phyloP scores from a whole-genome alignment of 2,888 invertebrate genomes.

The Eurytoma adleriae region DNA sequence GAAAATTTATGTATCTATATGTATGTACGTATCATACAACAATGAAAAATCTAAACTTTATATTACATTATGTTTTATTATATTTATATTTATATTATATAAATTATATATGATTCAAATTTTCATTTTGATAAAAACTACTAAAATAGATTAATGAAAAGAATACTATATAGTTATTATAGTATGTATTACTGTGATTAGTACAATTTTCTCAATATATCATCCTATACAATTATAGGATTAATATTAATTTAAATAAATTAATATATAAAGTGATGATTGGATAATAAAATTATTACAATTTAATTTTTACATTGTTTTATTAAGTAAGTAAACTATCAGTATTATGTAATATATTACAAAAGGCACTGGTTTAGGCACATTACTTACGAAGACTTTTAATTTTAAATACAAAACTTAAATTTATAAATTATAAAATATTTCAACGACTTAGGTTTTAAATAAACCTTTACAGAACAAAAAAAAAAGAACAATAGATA shows the following conservation, averaged over 20 bases:
- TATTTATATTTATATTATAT: neutral
- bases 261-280: neutral
- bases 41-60: neutral
- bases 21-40: no score
- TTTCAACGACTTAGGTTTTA: conserved; percentile 31
- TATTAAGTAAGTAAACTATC: conserved; percentile 27
- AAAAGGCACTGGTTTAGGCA: conserved; percentile 47
- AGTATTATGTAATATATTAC: neutral
- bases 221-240: no score
- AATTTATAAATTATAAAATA: conserved; percentile 45
- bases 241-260: no score
- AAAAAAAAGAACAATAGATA: conserved; percentile 50
- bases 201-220: no score
- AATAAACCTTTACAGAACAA: conserved; percentile 41
- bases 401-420: conserved; percentile 28
- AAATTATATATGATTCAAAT: neutral
- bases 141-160: neutral
- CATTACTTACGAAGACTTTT: conserved; percentile 22
- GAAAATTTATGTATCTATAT: no score
- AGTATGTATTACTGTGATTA: no score
- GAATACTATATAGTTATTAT: no score
- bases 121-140: neutral
- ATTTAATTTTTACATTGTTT: conserved; percentile 23
- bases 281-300: neutral
- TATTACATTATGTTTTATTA: neutral